phyloP scores from a whole-genome alignment of 2,797 vertebrate species.

The Miichthys miiuy region DNA sequence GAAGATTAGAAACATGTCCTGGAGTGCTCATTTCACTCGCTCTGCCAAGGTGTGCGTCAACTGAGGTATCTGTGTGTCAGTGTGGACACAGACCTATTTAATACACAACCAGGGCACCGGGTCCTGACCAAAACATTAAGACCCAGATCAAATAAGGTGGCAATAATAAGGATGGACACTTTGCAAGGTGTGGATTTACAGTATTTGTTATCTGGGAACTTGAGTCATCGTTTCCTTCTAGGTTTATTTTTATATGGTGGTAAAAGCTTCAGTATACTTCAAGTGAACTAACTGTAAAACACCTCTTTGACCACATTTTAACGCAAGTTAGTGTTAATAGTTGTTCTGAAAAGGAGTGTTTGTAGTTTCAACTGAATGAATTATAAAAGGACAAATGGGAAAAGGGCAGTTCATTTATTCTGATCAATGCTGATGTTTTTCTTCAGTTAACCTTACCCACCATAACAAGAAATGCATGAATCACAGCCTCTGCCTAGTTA shows the following conservation, averaged over 20 bases:
- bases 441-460: background rate
- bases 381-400: too few species aligned
- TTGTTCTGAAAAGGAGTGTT: too few species aligned
- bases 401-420: too few species aligned
- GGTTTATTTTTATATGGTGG: background rate
- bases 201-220: background rate
- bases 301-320: too few species aligned
- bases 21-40: constrained; percentile 58
- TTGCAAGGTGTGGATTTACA: constrained; percentile 8
- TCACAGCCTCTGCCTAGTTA: background rate
- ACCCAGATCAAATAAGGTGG: constrained; percentile 41
- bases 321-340: too few species aligned
- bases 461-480: background rate
- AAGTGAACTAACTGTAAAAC: background rate
- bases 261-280: background rate
- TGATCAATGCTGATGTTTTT: too few species aligned
- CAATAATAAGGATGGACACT: constrained; percentile 17
- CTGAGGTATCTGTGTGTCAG: constrained; percentile 7
- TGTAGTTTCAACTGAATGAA: background rate
- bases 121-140: constrained; percentile 26
- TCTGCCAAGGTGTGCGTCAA: constrained; percentile 30
- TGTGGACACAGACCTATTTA: constrained; percentile 35
- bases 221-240: background rate
- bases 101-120: background rate
- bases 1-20: constrained; percentile 72